Conservation (phyloP, 2,797 vertebrate genomes). For the Sorex maritimensis region DNA sequence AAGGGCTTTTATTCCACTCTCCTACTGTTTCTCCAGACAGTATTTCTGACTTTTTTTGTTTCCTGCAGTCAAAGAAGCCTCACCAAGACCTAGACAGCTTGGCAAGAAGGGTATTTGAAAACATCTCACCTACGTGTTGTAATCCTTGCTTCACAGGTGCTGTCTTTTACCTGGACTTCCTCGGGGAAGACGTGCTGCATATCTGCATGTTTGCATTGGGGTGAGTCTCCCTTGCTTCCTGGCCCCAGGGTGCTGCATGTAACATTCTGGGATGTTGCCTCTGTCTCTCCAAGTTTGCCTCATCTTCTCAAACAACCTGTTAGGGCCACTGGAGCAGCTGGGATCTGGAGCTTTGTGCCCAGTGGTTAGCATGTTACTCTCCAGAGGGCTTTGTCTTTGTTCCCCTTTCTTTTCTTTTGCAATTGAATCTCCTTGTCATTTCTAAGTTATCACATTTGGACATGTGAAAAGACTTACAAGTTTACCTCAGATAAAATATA, state of each 20-base stretch:
- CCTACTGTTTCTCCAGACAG: background rate
- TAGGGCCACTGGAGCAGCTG: background rate
- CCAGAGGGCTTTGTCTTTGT: background rate
- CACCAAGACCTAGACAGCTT: background rate
- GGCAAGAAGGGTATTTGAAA: background rate
- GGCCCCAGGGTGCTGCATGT: rapidly evolving
- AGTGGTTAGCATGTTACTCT: background rate
- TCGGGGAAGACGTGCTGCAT: conserved; percentile 94
- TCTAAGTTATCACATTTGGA: background rate
- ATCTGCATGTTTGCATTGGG: conserved; percentile 97
- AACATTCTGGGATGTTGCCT: background rate
- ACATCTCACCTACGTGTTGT: background rate
- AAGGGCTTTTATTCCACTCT: background rate
- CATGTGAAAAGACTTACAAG: background rate
- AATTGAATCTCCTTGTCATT: conserved; percentile 13
- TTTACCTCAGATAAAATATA: background rate
- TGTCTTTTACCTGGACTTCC: conserved; percentile 97
- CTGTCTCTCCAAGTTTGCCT: rapidly evolving
- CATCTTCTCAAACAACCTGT: background rate
- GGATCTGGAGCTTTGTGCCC: background rate
- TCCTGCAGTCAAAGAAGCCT: background rate
- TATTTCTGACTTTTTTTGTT: background rate
- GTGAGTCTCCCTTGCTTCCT: conserved; percentile 90
- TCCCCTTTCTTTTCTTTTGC: background rate
- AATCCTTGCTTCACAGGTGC: conserved; percentile 91